Evolutionary conservation across 1,140 invertebrate species (phyloP), one percentile per base, ranked within the genome.

Genomic region (Drosophila setifemur): DNA sequence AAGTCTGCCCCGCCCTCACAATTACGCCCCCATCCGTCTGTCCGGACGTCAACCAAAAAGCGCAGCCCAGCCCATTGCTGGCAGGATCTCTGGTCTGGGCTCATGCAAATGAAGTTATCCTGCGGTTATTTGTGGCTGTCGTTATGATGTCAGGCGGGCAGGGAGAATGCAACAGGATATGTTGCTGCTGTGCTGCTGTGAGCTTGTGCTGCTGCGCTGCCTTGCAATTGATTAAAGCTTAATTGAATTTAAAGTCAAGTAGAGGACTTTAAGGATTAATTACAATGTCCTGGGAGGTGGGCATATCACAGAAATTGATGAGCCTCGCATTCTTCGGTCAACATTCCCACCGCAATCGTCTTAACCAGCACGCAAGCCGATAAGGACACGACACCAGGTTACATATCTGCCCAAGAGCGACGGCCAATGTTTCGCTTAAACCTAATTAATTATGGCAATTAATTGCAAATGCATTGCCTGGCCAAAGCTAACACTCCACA

Each of bases 51-150:
- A 57, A 44, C 28, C 19, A 42, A 12, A 16, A 5, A 23, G 40
- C 11, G 16, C 8, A 5, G 9, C 12, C 42, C 42, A 45, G 14
- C 8, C 52, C 52, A 55, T 45, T 9, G n/a, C 29, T 19, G 21
- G 29, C 53, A 35, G 44, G 31, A 50, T 28, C n/a, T 23, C 44
- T 28, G 37, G 44, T 12, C 66, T 5, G 37, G 57, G 33, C 49
- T 60, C 81, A 85, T 85, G 81, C 75, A 85, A 85, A 85, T 86
- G 81, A 85, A 85, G 79, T 86, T 79, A 86, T 85, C 79, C 81
- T 86, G 81, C 75, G 81, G 79, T 86, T 85, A 85, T 85, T 85
- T 85, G 81, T 86, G 55, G 60, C 79, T 79, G 81, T 85, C 79
- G 81, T 71, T 75, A 73, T 71, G 47, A 63, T 83, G 81, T 83